phyloP scores from a whole-genome alignment of 2,888 invertebrate species.

The Notocelia uddmanniana region DNA sequence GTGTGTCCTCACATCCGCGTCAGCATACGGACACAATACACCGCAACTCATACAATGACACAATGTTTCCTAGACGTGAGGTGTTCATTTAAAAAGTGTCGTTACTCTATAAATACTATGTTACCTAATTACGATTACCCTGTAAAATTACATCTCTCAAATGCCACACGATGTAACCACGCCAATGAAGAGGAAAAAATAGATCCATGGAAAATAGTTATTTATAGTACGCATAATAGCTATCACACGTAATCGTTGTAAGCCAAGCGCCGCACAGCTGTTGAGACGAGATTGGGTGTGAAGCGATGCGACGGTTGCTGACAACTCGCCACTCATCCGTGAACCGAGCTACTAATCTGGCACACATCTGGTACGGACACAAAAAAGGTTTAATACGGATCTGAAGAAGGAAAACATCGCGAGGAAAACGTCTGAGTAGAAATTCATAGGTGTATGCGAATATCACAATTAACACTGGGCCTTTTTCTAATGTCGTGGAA shows the following conservation, averaged over 20 bases:
- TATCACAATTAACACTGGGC: too few relatives aligned
- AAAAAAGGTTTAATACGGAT: not conserved
- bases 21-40: too few relatives aligned
- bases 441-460: too few relatives aligned
- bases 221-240: not conserved
- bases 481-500: too few relatives aligned
- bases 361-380: not conserved
- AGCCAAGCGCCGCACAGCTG: slow-evolving; percentile 58
- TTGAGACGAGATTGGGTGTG: slow-evolving; percentile 66
- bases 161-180: not conserved
- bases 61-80: too few relatives aligned
- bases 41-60: too few relatives aligned
- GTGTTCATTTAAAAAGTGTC: too few relatives aligned
- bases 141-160: not conserved
- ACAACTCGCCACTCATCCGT: slow-evolving; percentile 63
- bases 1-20: too few relatives aligned
- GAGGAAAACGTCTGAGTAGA: too few relatives aligned
- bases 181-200: not conserved
- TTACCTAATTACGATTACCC: too few relatives aligned
- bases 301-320: slow-evolving; percentile 59
- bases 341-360: slow-evolving; percentile 27
- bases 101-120: too few relatives aligned
- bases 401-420: too few relatives aligned
- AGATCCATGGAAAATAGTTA: not conserved
- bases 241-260: slow-evolving; percentile 11